These are phyloP conservation scores for Eretmocerus hayati DNA, from an alignment of 2,888 invertebrate genomes.

Conservation along the genomic window DNA sequence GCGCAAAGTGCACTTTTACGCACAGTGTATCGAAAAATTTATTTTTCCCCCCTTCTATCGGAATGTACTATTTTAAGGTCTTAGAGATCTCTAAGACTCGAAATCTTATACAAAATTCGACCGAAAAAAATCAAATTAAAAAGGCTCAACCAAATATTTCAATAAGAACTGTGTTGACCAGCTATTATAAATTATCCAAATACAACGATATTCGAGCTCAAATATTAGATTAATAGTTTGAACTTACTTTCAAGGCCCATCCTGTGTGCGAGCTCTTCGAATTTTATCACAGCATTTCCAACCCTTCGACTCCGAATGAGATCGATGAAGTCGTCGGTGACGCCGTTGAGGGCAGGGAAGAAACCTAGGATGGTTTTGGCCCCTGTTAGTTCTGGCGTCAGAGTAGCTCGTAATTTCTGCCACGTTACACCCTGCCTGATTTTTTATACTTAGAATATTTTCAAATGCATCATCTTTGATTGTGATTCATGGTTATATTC, in stretches of 20 bases:
- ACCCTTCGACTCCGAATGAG: constrained; percentile 55
- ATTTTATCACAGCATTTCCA: constrained; percentile 45
- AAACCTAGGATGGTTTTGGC: constrained; percentile 68
- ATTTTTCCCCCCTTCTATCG: too few relatives aligned
- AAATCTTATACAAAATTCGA: too few relatives aligned
- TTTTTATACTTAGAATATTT: too few relatives aligned
- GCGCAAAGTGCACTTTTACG: too few relatives aligned
- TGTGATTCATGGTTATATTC: not conserved
- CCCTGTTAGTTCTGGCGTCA: constrained; percentile 71
- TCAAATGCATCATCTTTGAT: constrained; percentile 1
- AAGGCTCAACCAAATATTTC: too few relatives aligned
- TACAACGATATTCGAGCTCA: constrained; percentile 2
- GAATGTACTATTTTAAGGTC: too few relatives aligned
- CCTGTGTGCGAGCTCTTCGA: constrained; percentile 69
- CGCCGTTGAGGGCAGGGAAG: constrained; percentile 65
- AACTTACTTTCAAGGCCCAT: constrained; percentile 72
- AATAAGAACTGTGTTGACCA: too few relatives aligned
- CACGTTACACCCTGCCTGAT: constrained; percentile 70
- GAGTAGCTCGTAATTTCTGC: constrained; percentile 63
- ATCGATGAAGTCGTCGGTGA: constrained; percentile 71
- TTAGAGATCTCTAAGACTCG: too few relatives aligned
- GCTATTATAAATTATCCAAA: too few relatives aligned
- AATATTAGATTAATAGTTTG: constrained; percentile 8
- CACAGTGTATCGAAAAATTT: too few relatives aligned
- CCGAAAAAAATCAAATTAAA: too few relatives aligned